Evolutionary conservation across 2,888 invertebrate species (phyloP).

Genomic region (Digitonthophagus gazella): DNA sequence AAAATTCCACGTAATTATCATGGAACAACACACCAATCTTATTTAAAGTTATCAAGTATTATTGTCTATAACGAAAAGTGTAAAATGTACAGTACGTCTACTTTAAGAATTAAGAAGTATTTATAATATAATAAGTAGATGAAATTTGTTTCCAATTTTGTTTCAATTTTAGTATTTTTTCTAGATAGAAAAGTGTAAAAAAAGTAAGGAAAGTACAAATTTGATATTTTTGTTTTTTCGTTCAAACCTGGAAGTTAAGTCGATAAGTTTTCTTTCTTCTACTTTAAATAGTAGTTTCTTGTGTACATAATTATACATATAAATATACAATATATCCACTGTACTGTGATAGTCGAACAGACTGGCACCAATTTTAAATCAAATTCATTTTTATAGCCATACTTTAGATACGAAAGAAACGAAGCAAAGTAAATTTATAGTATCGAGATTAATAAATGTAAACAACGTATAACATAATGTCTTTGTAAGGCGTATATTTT

Average conservation of each 20-base stretch:
- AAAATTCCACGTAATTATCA: too few species aligned
- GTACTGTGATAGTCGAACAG: conserved; percentile 50
- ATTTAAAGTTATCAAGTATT: conserved; percentile 1
- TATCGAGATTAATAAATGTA: too few species aligned
- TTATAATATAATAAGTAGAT: too few species aligned
- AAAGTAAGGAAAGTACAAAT: background rate
- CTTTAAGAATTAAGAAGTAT: background rate
- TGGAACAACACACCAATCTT: background rate
- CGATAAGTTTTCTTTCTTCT: background rate
- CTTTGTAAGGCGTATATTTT: too few species aligned
- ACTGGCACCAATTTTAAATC: conserved; percentile 46
- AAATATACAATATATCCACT: conserved; percentile 39
- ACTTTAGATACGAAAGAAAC: conserved; percentile 12
- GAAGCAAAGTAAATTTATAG: too few species aligned
- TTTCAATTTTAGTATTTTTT: background rate
- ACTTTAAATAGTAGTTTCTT: too few species aligned
- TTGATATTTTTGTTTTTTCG: background rate
- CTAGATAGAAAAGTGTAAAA: background rate
- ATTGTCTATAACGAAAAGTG: background rate
- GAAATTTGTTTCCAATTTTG: background rate
- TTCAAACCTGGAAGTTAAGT: background rate
- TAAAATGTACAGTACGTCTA: background rate
- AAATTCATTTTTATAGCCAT: conserved; percentile 36
- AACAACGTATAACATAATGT: too few species aligned
- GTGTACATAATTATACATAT: background rate